These are phyloP conservation scores for Tinea trinotella DNA, from an alignment of 2,888 invertebrate species.

Conservation along the genomic window DNA sequence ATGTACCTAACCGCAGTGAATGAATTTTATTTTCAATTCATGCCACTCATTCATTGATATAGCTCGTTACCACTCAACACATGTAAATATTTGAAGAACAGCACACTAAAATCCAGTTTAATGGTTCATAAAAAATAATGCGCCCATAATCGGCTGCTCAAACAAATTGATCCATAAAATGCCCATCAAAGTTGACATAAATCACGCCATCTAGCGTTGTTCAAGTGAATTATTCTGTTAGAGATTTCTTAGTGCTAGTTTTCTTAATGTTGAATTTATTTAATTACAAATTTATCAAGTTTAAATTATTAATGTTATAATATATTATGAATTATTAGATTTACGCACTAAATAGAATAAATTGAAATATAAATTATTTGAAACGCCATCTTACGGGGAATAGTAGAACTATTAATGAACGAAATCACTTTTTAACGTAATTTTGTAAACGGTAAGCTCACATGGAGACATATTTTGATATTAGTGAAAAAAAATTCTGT, in stretches of 20 bases:
- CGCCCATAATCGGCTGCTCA: slow-evolving; percentile 48
- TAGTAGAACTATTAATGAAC: not conserved
- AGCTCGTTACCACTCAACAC: slow-evolving; percentile 32
- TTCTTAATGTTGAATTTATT: not conserved
- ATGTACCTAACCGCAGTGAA: not conserved
- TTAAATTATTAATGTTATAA: no score
- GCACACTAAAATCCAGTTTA: slow-evolving; percentile 53
- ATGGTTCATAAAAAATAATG: slow-evolving; percentile 55
- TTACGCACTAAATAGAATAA: no score
- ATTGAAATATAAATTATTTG: no score
- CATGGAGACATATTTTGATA: not conserved
- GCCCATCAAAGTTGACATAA: slow-evolving; percentile 46
- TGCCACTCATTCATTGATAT: slow-evolving; percentile 14
- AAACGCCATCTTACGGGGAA: slow-evolving; percentile 23
- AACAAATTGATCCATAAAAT: slow-evolving; percentile 47
- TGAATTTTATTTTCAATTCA: slow-evolving; percentile 12
- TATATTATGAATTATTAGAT: no score
- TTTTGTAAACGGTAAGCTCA: not conserved
- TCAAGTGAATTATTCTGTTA: slow-evolving; percentile 38
- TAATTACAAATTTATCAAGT: no score
- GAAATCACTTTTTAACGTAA: not conserved
- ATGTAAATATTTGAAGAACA: slow-evolving; percentile 52
- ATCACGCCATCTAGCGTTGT: slow-evolving; percentile 56
- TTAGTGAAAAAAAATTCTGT: no score
- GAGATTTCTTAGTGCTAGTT: not conserved